Base-by-base conservation (phyloP, 2,888 invertebrate species). In the Pyralis farinalis region DNA sequence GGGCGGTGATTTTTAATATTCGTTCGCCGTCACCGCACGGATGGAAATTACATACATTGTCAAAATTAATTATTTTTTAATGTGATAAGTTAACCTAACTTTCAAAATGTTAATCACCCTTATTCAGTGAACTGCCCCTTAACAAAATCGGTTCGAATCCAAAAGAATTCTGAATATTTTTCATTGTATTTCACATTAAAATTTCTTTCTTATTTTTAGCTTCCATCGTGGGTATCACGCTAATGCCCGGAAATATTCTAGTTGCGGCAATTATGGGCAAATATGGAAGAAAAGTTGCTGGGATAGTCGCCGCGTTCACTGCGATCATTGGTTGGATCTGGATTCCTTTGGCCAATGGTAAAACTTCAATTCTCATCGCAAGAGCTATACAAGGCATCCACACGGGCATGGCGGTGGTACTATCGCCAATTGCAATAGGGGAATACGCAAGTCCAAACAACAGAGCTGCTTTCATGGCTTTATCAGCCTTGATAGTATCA, bases 381-480 rank as follows among this genome's bases (percentile, higher is more conserved):
- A 67, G 82, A 37, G 66, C 79, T 34, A 59, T 82, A 0, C 83
- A 83, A 53, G 91, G 91, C 37, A 45, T 89, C 37, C 72, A 82
- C 34, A 81, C 86, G 61, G 92, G 93, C 0, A 74, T 92, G 63
- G 67, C 86, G 1, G 79, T 90, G 0, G 70, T 90, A 0, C 47
- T 90, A 0, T 77, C 78, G 0, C 81, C 90, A 0, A 81, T 91
- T 0, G 78, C 90, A 31, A 85, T 91, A 7, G 90, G 90, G 33
- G 92, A 91, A 65, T 90, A 86, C 31, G 82, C 88, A 1, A 81
- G 86, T 39, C 92, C 90, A 0, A 79, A 73, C 40, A 78, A 91
- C 35, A 76, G 93, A 25, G 91, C 92, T 1, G 75, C 89, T 1
- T 77, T 92, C 9, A 72, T 92, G 21, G 89, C 92, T 34, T 86